These are phyloP conservation scores for Diachasma alloeum DNA, from an alignment of 1,140 invertebrate genomes.

Conservation along the genomic window DNA sequence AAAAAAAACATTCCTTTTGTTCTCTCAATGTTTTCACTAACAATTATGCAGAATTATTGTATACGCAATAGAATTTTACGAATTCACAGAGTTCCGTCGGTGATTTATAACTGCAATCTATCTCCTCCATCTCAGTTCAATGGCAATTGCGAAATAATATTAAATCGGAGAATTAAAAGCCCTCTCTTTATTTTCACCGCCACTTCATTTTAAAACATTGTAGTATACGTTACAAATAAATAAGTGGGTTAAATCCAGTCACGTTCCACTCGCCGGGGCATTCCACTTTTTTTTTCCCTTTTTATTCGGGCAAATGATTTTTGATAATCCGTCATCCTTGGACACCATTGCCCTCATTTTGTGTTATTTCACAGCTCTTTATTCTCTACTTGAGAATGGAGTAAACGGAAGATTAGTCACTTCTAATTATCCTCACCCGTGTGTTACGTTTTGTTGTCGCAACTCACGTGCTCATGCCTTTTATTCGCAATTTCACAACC, in stretches of 20 bases:
- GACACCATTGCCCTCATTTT: too few relatives aligned
- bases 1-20: not conserved
- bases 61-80: not conserved
- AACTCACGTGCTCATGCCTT: not conserved
- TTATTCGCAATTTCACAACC: slow-evolving; percentile 7
- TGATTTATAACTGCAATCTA: not conserved
- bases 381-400: not conserved
- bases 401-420: not conserved
- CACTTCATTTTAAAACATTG: not conserved
- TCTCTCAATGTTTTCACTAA: not conserved
- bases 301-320: not conserved
- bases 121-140: not conserved
- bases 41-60: not conserved
- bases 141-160: not conserved
- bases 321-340: not conserved
- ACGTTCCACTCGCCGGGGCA: not conserved
- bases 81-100: not conserved
- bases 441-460: not conserved
- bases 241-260: slow-evolving; percentile 8
- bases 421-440: not conserved
- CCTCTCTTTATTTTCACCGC: not conserved
- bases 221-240: not conserved
- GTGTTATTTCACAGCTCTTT: too few relatives aligned
- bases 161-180: not conserved
- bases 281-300: not conserved